Base-by-base conservation (phyloP, 2,113 vertebrate species). In the Oreochromis tanganicae region DNA sequence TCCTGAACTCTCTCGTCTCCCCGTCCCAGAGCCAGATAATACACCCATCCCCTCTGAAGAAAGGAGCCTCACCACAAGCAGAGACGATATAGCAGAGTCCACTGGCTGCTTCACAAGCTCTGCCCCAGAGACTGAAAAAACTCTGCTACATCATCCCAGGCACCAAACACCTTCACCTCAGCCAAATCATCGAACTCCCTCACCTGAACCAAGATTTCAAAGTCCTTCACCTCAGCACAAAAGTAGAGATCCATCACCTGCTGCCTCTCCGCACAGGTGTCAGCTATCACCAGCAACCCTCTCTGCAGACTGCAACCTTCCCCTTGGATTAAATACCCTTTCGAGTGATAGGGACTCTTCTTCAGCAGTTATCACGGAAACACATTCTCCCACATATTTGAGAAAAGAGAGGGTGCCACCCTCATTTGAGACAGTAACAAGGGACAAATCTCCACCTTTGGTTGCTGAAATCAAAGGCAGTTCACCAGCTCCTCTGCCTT, bases 101-200 rank as follows among this genome's bases (percentile, higher is more conserved):
- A 82, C 57, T 59, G 36, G 50, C 29, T 80, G 19, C 17, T 80
- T 82, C 21, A 29, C 71, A 52, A 78, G 46, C 55, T 88, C 81
- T 59, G 80, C 27, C 52, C 54, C 55, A 10, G 75, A 85, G 55
- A 75, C 92, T 73, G 92, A 93, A 68, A 80, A 68, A 81, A 81
- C 56, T 79, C 36, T 57, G 7, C 81, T 24, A 10, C 54, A 88
- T 73, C 87, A 81, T 80, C 13, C 27, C 5, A 88, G 71, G 21
- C 83, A 84, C 34, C 82, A 85, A 83, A 92, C 92, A 56, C 87
- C 86, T 73, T 95, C 94, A 56, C 91, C 94, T 81, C 87, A 87
- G 17, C 38, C 36, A 81, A 83, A 86, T 14, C 16, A 85, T 79
- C 71, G 66, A 14, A 85, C 86, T 59, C 83, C 83, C 11, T 91